Conservation (phyloP, 2,113 vertebrate species). For the Excalfactoria chinensis region DNA sequence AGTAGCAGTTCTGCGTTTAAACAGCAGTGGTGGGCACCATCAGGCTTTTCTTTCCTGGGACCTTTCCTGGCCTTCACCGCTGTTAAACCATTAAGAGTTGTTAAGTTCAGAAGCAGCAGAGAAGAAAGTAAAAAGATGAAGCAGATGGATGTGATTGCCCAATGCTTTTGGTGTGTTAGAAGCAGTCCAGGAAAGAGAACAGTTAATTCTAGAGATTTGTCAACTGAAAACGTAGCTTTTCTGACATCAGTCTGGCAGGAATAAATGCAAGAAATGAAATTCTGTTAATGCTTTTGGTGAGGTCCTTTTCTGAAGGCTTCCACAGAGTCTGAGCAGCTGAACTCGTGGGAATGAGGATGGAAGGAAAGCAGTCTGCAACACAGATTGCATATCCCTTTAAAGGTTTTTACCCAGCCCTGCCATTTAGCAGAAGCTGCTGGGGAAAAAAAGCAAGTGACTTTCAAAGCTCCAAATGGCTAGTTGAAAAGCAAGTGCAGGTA, state of each 20-base stretch:
- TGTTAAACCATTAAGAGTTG: background rate
- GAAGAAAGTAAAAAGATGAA: background rate
- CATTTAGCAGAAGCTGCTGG: constrained; percentile 48
- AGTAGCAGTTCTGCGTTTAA: background rate
- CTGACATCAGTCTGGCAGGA: background rate
- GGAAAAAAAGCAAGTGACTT: constrained; percentile 46
- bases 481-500: constrained; percentile 38
- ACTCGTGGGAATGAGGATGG: background rate
- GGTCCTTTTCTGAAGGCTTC: background rate
- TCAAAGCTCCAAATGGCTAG: constrained; percentile 19
- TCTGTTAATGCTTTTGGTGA: background rate
- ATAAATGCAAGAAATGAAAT: background rate
- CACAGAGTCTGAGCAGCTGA: background rate
- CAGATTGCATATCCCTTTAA: background rate
- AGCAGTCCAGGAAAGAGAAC: background rate
- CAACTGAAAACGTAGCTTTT: background rate
- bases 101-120: background rate
- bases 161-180: background rate
- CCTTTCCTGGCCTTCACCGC: background rate
- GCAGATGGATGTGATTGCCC: background rate
- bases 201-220: background rate
- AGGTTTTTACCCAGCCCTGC: constrained; percentile 21
- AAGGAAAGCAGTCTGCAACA: background rate
- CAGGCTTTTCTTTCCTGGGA: background rate
- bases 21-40: background rate